These are phyloP conservation scores for Belonocnema kinseyi DNA, from an alignment of 1,140 invertebrate genomes.

Conservation along the genomic window DNA sequence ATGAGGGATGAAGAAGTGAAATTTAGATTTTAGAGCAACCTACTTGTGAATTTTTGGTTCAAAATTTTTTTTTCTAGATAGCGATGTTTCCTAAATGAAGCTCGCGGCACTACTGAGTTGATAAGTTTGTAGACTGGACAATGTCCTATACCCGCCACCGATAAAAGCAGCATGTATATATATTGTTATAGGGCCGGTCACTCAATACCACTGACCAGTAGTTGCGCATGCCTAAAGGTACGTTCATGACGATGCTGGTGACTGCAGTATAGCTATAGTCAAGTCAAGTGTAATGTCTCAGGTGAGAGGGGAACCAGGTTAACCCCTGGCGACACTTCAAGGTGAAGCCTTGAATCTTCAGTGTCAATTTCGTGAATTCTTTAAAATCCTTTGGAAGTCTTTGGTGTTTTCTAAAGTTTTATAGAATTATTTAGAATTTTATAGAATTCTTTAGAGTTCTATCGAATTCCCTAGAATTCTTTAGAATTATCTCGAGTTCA, in stretches of 20 bases:
- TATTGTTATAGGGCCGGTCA: conserved; percentile 64
- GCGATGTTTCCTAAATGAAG: conserved; percentile 15
- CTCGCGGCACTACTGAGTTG: conserved; percentile 55
- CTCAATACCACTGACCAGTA: conserved; percentile 72
- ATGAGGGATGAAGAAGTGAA: too few relatives aligned
- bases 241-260: background rate
- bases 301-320: background rate
- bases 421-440: too few relatives aligned
- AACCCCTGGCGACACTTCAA: conserved; percentile 49
- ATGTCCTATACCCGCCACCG: conserved; percentile 62
- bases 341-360: conserved; percentile 50
- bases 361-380: background rate
- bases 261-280: background rate
- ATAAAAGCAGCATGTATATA: conserved; percentile 57
- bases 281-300: background rate
- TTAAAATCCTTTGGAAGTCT: too few relatives aligned
- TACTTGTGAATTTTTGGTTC: background rate
- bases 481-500: too few relatives aligned
- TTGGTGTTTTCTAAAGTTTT: too few relatives aligned
- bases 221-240: conserved; percentile 65
- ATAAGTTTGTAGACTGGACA: conserved; percentile 64
- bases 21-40: background rate
- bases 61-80: background rate
- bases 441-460: too few relatives aligned
- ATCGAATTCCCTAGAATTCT: too few relatives aligned